These are phyloP conservation scores for Sprattus sprattus DNA, from an alignment of 2,113 vertebrate genomes.

Conservation along the genomic window DNA sequence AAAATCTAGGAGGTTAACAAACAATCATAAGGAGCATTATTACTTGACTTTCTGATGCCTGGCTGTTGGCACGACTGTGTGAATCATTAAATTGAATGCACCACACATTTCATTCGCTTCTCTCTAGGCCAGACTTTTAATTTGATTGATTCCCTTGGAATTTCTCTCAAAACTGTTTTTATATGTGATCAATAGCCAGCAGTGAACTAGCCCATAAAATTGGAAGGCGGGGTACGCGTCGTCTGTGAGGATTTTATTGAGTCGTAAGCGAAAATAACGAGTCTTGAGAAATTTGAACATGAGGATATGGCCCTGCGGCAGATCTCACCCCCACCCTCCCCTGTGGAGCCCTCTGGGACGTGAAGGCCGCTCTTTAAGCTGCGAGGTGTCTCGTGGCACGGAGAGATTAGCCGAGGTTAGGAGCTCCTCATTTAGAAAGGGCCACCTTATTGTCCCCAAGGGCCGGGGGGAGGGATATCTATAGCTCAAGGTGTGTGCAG, in stretches of 20 bases:
- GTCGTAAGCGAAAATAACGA: constrained; percentile 1
- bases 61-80: neutral
- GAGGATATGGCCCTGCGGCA: neutral
- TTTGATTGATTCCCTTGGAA: neutral
- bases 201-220: constrained; percentile 5
- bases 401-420: neutral
- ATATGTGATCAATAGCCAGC: constrained; percentile 22
- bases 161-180: constrained; percentile 10
- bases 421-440: neutral
- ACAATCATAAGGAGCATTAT: neutral
- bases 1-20: neutral
- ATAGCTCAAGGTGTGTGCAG: constrained; percentile 25
- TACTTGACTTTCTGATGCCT: neutral
- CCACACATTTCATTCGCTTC: neutral
- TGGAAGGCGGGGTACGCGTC: neutral
- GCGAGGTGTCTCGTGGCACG: neutral
- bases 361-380: neutral
- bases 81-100: neutral
- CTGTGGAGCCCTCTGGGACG: neutral
- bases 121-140: neutral
- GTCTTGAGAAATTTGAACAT: neutral
- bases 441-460: neutral
- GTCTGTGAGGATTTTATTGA: neutral
- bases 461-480: constrained; percentile 14
- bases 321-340: neutral